Base-by-base conservation (phyloP, 2,888 invertebrate species). In the Branchipolynoe longqiensis region DNA sequence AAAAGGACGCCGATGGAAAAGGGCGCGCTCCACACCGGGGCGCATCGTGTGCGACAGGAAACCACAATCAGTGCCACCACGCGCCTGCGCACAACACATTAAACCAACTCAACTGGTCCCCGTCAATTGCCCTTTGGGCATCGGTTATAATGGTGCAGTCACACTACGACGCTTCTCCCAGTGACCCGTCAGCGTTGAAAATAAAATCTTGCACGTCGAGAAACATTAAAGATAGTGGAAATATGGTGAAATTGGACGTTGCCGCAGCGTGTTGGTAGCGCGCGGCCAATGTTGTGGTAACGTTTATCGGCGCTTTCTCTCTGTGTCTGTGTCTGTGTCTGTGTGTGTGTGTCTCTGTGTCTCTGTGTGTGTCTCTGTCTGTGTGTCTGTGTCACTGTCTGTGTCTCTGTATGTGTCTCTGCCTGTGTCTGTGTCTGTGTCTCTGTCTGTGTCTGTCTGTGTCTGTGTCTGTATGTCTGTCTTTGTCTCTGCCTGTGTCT, bases 1-100 rank as follows among this genome's bases (percentile, higher is more conserved):
- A 22, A 38, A 69, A 69, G 33, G 6, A 38, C 36, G 38, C 14
- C 69, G 18, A 69, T 69, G 33, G 69, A 69, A 12, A 6, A 38
- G 69, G 25, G 36, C 69, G 38, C 69, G 69, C 69, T n/a, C n/a
- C 18, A 18, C 69, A 69, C n/a, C 38, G 36, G 69, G 1, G 8
- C 69, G 69, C 38, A 38, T 69, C 69, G 38, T 25, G 33, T 38
- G n/a, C 36, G 33, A 69, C 69, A 69, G 69, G 69, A 33, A 69
- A 38, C 36, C 36, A 14, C 69, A 69, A 69, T 69, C 33, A 69
- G 38, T 3, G 69, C 36, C 69, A 18, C 36, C 38, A 38, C 36
- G 69, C 69, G 69, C 36, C 1, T 12, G 22, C 22, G n/a, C 38
- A 38, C 33, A n/a, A n/a, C n/a, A n/a, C n/a, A n/a, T n/a, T n/a